These are phyloP conservation scores for Pithys albifrons DNA, from an alignment of 2,113 vertebrate genomes.

Conservation along the genomic window DNA sequence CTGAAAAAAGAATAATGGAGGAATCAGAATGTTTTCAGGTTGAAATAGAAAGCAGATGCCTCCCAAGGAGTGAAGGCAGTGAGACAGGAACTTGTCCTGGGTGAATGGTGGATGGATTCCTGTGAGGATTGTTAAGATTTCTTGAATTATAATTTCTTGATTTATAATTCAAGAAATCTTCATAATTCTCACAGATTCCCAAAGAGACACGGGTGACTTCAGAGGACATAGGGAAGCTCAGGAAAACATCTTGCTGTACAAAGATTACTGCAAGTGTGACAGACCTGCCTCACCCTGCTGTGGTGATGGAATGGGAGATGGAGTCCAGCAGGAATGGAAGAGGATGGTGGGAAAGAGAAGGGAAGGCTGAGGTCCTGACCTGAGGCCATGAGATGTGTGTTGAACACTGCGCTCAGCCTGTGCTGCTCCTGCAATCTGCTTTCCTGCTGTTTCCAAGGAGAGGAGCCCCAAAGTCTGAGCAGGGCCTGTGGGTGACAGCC, in stretches of 20 bases:
- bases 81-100: neutral
- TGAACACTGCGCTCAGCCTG: neutral
- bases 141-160: too few species aligned
- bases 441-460: neutral
- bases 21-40: constrained; percentile 33
- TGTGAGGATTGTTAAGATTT: too few species aligned
- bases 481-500: neutral
- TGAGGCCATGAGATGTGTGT: neutral
- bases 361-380: neutral
- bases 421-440: neutral
- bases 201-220: neutral
- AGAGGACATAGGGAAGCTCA: neutral
- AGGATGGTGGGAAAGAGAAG: neutral
- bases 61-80: neutral
- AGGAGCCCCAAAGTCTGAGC: neutral
- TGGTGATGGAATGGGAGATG: neutral
- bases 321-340: neutral
- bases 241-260: neutral
- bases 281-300: neutral
- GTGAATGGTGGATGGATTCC: neutral
- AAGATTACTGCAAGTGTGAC: neutral
- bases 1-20: constrained; percentile 31
- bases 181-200: neutral
- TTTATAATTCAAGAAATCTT: too few species aligned
- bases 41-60: constrained; percentile 59